phyloP scores from a whole-genome alignment of 2,888 invertebrate species.

The Rhogogaster chlorosoma region DNA sequence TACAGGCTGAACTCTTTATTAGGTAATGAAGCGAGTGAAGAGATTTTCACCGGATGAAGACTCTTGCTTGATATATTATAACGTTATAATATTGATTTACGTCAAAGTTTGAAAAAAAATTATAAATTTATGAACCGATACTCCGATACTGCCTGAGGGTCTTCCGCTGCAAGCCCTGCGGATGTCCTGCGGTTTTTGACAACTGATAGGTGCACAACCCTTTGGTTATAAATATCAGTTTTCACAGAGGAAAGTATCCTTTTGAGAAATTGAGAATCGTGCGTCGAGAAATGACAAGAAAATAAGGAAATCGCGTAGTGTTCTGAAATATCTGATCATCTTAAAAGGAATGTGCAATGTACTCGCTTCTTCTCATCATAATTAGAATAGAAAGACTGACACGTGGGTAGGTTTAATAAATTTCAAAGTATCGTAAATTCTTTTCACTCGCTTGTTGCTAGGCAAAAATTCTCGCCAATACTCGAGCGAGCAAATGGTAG shows the following conservation, averaged over 20 bases:
- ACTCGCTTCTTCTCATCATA: no score
- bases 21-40: constrained; percentile 32
- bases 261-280: not conserved
- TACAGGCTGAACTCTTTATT: constrained; percentile 22
- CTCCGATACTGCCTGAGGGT: constrained; percentile 4
- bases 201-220: constrained; percentile 29
- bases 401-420: no score
- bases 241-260: not conserved
- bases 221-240: constrained; percentile 11
- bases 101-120: not conserved
- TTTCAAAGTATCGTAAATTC: no score
- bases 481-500: no score
- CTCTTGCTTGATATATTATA: not conserved
- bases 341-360: not conserved
- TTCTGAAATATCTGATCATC: no score
- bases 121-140: not conserved
- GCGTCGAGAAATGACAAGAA: not conserved
- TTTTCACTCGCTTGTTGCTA: not conserved
- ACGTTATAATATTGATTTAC: constrained; percentile 15
- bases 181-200: constrained; percentile 43
- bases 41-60: constrained; percentile 15
- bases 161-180: constrained; percentile 39
- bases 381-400: no score
- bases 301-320: not conserved
- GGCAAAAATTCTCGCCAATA: no score